Percentiles rank a stretch among this genome's conserved stretches.
Evolutionary conservation across 2,113 vertebrate species (phyloP).

Genomic region (Petaurus breviceps): DNA sequence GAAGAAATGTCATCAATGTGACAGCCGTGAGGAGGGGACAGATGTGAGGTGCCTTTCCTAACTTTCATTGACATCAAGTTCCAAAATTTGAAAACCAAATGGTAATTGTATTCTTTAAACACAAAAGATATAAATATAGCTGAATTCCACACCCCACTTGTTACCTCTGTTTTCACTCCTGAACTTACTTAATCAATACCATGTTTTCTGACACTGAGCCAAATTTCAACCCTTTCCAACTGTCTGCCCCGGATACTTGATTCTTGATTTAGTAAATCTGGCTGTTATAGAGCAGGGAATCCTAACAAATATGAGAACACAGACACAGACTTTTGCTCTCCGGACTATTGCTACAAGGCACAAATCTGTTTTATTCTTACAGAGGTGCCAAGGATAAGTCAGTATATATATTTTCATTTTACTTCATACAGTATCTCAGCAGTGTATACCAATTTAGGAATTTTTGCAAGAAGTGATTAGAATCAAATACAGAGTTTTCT

Average conservation of each 20-base stretch:
- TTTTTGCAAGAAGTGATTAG: neutral
- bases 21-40: neutral
- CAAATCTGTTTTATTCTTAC: neutral
- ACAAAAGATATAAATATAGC: neutral
- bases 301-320: neutral
- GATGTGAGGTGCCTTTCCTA: neutral
- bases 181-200: neutral
- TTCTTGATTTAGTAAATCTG: neutral
- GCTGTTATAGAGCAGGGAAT: neutral
- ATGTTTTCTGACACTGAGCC: constrained; percentile 26
- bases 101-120: neutral
- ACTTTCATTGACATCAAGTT: neutral
- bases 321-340: neutral
- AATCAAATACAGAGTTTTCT: neutral
- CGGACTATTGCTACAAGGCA: neutral
- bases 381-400: neutral
- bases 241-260: constrained; percentile 20
- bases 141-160: neutral
- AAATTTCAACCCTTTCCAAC: constrained; percentile 67
- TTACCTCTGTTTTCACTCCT: constrained; percentile 43
- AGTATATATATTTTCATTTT: neutral
- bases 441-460: neutral
- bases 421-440: neutral
- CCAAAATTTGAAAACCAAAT: neutral
- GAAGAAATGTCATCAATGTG: neutral